Evolutionary conservation across 2,888 invertebrate genomes (phyloP), one percentile per base, ranked within the genome.

Genomic region (Diplazon laetatorius): DNA sequence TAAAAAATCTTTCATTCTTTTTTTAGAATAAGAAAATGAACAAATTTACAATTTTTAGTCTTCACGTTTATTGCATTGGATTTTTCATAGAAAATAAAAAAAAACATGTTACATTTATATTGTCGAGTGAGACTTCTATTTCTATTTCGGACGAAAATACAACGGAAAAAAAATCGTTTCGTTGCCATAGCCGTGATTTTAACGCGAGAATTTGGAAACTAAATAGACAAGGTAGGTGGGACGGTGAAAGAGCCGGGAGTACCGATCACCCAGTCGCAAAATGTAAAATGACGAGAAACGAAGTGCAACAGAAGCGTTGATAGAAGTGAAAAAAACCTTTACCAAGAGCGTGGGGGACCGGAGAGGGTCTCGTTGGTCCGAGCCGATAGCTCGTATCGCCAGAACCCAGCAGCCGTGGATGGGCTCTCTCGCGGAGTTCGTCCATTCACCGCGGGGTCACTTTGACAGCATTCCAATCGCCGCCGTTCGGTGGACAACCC

Each of bases 401-500:
- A 39, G 77, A 63, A 57, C 72, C 69, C 69, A 76, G 80, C 59
- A 57, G 16, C 66, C 22, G 16, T 25, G 44, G 22, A 20, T 18
- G 57, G 50, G n/a, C n/a, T n/a, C 46, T 20, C 35, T 60, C 30
- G n/a, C 71, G 46, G 62, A 52, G 60, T 35, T 65, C 39, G 60
- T 77, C 73, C 55, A 77, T 77, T 70, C 80, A 69, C 44, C 75
- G 46, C 69, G 59, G 37, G 39, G 57, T 59, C 55, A 70, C 48
- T 65, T 73, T 62, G 71, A 69, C 59, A 52, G 66, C 74, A 65
- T 73, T 76, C 65, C 73, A 80, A 73, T 78, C 69, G 74, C 52
- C 37, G 69, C 69, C 62, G 57, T 69, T 80, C 76, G 44, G 50
- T 65, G 81, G 73, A 82, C 82, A 80, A 77, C 65, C 63, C 75